Evolutionary conservation across 2,797 vertebrate genomes (phyloP).

Genomic region (Helarctos malayanus): DNA sequence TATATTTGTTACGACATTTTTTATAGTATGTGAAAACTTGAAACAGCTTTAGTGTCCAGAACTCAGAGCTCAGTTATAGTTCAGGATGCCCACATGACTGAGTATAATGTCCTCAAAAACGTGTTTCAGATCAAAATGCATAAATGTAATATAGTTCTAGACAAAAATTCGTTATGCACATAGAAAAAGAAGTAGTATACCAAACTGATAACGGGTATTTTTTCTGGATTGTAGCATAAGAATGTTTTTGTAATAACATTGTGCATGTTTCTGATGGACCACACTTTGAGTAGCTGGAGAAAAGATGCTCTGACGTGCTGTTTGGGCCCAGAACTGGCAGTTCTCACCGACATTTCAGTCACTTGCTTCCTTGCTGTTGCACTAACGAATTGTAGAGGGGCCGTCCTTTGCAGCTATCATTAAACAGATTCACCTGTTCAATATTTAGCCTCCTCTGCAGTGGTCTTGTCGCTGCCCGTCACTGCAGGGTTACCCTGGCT

Average conservation of each 20-base stretch:
- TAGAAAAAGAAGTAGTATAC: background rate
- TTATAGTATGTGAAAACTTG: background rate
- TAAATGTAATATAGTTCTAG: slow-evolving; percentile 5
- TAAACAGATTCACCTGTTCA: slow-evolving; percentile 10
- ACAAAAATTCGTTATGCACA: background rate
- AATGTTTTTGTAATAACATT: slow-evolving; percentile 9
- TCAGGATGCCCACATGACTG: background rate
- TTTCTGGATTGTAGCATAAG: background rate
- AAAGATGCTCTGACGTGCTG: background rate
- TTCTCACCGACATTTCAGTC: background rate
- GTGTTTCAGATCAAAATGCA: background rate
- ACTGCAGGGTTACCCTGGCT: background rate
- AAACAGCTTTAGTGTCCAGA: slow-evolving; percentile 34
- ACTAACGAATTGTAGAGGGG: background rate
- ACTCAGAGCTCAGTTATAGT: slow-evolving; percentile 28
- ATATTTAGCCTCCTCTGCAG: background rate
- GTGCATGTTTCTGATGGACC: background rate
- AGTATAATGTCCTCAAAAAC: background rate
- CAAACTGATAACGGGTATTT: background rate
- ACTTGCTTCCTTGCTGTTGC: slow-evolving; percentile 6
- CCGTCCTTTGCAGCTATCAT: background rate
- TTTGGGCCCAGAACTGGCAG: background rate
- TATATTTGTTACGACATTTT: background rate
- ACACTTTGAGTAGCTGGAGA: background rate
- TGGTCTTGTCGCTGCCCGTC: background rate